Percentiles rank a stretch among this genome's conserved stretches.
Conservation (phyloP, 1,140 invertebrate species). For the Drosophila pandora region DNA sequence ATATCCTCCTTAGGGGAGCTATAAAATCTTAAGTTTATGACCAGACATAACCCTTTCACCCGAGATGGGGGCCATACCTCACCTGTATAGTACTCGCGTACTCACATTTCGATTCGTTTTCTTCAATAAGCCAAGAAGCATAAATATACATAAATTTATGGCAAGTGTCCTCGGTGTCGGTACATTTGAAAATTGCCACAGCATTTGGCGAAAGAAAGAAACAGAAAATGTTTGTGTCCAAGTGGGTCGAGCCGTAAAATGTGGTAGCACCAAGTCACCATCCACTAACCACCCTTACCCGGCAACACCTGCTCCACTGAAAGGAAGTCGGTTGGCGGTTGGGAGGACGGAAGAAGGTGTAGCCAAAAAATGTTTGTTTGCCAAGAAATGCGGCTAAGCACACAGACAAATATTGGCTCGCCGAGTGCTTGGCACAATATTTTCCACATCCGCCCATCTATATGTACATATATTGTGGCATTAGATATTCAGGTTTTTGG, state of each 20-base stretch:
- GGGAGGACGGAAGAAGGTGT: conserved; percentile 10
- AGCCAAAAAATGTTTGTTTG: conserved; percentile 50
- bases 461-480: conserved; percentile 7
- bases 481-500: conserved; percentile 36
- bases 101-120: conserved; percentile 54
- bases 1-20: conserved; percentile 3
- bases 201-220: conserved; percentile 3
- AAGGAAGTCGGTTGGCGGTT: neutral
- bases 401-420: conserved; percentile 62
- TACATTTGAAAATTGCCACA: conserved; percentile 76
- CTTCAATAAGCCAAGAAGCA: conserved; percentile 73
- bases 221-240: conserved; percentile 59
- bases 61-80: neutral
- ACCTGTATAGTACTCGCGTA: conserved; percentile 22
- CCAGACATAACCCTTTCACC: conserved; percentile 44
- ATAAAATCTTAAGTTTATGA: conserved; percentile 45
- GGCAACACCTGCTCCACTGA: conserved; percentile 56
- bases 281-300: conserved; percentile 19
- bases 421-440: conserved; percentile 34
- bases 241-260: conserved; percentile 69
- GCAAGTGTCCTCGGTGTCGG: conserved; percentile 49
- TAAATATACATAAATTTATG: conserved; percentile 74
- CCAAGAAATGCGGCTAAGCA: conserved; percentile 68
- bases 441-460: neutral
- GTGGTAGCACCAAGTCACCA: conserved; percentile 5